Conservation (phyloP, 2,113 vertebrate species). For the Planiliza haematocheilus region DNA sequence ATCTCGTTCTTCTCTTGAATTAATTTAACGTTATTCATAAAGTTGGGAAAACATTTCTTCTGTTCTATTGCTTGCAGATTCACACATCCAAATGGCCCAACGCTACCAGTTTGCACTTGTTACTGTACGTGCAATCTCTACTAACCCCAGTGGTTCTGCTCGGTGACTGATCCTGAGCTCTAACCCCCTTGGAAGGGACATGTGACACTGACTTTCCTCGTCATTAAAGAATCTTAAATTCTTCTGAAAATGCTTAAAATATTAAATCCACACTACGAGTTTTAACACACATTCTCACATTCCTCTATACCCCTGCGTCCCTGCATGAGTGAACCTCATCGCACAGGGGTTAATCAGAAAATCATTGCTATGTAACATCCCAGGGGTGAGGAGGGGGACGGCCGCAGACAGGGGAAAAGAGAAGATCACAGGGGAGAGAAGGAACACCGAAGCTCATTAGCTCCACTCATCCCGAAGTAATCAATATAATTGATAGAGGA, state of each 20-base stretch:
- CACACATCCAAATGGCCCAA: too few relatives aligned
- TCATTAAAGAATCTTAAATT: too few relatives aligned
- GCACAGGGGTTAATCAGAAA: slow-evolving; percentile 80
- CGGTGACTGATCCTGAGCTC: slow-evolving; percentile 1
- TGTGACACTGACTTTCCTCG: neutral
- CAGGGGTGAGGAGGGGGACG: slow-evolving; percentile 7
- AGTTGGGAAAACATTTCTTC: too few relatives aligned
- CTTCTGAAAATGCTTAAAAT: neutral
- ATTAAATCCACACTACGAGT: slow-evolving; percentile 43
- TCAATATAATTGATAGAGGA: slow-evolving; percentile 83
- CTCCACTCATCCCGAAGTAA: slow-evolving; percentile 84
- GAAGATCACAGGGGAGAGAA: slow-evolving; percentile 58
- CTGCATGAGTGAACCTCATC: slow-evolving; percentile 54
- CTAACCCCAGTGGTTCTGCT: neutral
- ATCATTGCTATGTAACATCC: slow-evolving; percentile 74
- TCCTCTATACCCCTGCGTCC: slow-evolving; percentile 37
- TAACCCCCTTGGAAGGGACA: neutral
- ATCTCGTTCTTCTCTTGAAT: too few relatives aligned
- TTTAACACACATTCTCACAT: slow-evolving; percentile 25
- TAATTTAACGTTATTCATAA: too few relatives aligned
- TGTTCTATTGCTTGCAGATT: too few relatives aligned
- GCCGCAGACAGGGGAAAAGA: slow-evolving; percentile 33
- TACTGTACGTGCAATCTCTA: too few relatives aligned
- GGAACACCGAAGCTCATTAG: slow-evolving; percentile 79
- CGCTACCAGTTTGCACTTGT: too few relatives aligned